These are phyloP conservation scores for Cheirogaleus major DNA, from an alignment of 2,797 vertebrate species.

Conservation along the genomic window DNA sequence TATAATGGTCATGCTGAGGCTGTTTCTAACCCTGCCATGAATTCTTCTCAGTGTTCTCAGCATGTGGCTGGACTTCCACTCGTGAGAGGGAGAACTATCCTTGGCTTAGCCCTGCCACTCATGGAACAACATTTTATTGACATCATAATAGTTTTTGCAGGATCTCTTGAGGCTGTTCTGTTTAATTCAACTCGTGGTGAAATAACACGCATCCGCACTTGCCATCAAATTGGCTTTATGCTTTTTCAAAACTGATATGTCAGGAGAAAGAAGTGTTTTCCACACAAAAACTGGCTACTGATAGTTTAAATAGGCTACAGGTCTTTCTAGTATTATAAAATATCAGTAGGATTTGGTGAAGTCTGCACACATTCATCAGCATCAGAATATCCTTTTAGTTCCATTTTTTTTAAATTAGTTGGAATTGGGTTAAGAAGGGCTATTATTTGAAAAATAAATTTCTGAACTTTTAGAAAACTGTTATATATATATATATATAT, in stretches of 20 bases:
- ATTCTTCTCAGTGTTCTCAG: not conserved
- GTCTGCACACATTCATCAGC: not conserved
- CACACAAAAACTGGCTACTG: not conserved
- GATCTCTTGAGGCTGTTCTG: slow-evolving; percentile 43
- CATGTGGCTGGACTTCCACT: not conserved
- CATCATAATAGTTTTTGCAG: slow-evolving; percentile 54
- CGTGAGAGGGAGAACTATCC: not conserved
- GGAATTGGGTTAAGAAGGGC: not conserved
- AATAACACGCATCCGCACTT: slow-evolving; percentile 46
- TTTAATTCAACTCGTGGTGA: slow-evolving; percentile 56
- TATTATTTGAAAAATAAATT: not conserved
- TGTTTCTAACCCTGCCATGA: not conserved
- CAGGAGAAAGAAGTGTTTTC: not conserved
- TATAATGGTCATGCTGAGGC: not conserved
- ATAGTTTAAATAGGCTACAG: not conserved
- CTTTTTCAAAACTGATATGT: slow-evolving; percentile 60
- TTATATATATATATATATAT: not conserved
- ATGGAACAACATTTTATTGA: slow-evolving; percentile 42
- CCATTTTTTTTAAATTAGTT: not conserved
- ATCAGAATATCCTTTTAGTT: not conserved
- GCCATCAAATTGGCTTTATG: slow-evolving; percentile 50
- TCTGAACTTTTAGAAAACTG: not conserved
- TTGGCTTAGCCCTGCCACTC: slow-evolving; percentile 32
- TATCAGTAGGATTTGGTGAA: not conserved
- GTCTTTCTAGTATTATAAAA: not conserved